Evolutionary conservation across 2,797 vertebrate species (phyloP), one percentile per base, ranked within the genome.

Genomic region (Orientallactaga sibirica): DNA sequence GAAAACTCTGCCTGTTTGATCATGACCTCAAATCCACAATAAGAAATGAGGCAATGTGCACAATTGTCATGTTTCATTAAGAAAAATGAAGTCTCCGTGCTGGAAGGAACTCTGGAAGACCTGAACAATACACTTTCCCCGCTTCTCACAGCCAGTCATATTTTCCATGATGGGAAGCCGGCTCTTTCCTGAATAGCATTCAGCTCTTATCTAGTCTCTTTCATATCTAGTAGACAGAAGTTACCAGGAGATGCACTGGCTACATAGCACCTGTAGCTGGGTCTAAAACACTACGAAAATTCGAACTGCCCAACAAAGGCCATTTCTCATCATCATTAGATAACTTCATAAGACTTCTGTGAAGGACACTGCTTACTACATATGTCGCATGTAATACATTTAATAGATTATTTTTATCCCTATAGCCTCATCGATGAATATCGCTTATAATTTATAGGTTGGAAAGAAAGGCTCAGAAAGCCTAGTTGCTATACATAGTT

Each of bases 271-370:
- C 78, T 14, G 66, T 67, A 82, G 18, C 48, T 81, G 41, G 27
- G 75, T 62, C 93, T 85, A 88, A 90, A 86, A 55, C 16, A n/a
- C 24, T 88, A 90, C 43, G 77, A 77, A 94, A 86, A 41, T 71
- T 48, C 79, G 62, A 86, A 24, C 9, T 58, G 27, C 58, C 70
- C 20, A 82, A 87, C 29, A 73, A 55, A 81, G 22, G 20, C 33
- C 6, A 43, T 29, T 15, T 48, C 82, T 93, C 16, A 2, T 62
- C 81, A 92, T 76, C 75, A 61, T 33, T 33, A 70, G 29, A 70
- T 71, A 41, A 18, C 29, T 78, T 93, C 24, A 48, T 41, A 62
- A 58, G 61, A 58, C 14, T 16, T n/a, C 67, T 67, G 66, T 22
- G n/a, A 87, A 33, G 33, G 55, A 66, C 22, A 75, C 25, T 33